These are phyloP conservation scores for Hetaerina americana DNA, from an alignment of 1,140 invertebrate species.

Conservation along the genomic window DNA sequence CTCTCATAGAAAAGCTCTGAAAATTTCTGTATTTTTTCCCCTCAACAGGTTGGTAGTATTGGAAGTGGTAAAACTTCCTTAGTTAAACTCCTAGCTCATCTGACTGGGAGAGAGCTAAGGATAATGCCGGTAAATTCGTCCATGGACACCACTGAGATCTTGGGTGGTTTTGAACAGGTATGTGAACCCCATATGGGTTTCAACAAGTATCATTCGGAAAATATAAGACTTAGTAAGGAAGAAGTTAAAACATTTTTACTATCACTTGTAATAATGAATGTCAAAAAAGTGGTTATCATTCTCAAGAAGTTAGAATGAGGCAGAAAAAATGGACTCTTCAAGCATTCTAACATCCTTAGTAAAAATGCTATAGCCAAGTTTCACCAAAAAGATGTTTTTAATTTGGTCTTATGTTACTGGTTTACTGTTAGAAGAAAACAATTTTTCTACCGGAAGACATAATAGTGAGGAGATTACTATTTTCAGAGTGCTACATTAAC, in stretches of 20 bases:
- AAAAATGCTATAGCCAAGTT: too few species aligned
- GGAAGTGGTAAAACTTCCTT: constrained; percentile 72
- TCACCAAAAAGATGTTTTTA: too few species aligned
- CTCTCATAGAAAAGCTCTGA: too few species aligned
- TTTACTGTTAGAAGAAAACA: too few species aligned
- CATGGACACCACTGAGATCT: constrained; percentile 89
- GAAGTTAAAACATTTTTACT: not conserved
- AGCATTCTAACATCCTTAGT: too few species aligned
- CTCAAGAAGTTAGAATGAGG: not conserved
- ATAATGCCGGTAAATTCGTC: constrained; percentile 78
- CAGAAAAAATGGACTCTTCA: not conserved
- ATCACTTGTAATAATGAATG: not conserved
- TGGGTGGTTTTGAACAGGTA: constrained; percentile 94
- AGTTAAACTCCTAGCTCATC: constrained; percentile 58
- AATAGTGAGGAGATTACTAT: too few species aligned
- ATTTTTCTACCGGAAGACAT: too few species aligned
- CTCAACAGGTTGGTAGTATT: constrained; percentile 53
- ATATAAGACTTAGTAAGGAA: too few species aligned
- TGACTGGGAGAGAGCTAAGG: constrained; percentile 59
- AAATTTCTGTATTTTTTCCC: constrained; percentile 13
- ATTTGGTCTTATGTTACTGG: too few species aligned
- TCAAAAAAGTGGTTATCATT: not conserved
- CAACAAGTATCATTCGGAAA: too few species aligned
- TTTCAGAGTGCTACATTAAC: too few species aligned
- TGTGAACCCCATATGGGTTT: constrained; percentile 19